A percentile compares a stretch with the other conserved stretches of the same genome.
Conservation (phyloP, 2,888 invertebrate species). For the Serrognathus titanus region DNA sequence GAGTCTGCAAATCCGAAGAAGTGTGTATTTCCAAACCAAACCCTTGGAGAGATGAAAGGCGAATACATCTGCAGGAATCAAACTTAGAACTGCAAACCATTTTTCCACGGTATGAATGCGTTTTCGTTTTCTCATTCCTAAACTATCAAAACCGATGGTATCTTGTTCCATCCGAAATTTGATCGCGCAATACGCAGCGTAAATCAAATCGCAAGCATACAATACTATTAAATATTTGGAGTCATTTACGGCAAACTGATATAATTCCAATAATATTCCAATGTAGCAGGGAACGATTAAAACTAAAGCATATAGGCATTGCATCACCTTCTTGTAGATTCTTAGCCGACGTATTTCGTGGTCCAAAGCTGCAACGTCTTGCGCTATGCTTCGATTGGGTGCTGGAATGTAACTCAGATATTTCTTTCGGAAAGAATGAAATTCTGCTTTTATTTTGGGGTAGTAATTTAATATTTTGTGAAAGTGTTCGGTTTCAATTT, state of each 20-base stretch:
- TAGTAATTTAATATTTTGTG: slow-evolving; percentile 3
- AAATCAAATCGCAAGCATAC: slow-evolving; percentile 19
- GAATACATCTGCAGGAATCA: slow-evolving; percentile 20
- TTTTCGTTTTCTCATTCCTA: slow-evolving; percentile 8
- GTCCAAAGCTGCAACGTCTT: not conserved
- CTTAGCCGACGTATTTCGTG: no score
- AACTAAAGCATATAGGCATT: not conserved
- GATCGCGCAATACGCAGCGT: slow-evolving; percentile 13
- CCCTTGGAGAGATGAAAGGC: slow-evolving; percentile 8
- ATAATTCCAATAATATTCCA: slow-evolving; percentile 17
- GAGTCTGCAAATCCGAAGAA: slow-evolving; percentile 9
- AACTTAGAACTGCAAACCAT: slow-evolving; percentile 9
- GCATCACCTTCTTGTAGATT: no score
- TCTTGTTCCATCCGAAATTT: slow-evolving; percentile 16
- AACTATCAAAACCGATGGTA: slow-evolving; percentile 11
- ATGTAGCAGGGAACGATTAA: slow-evolving; percentile 17
- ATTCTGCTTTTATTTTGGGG: slow-evolving; percentile 8
- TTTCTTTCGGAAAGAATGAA: not conserved
- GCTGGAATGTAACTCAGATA: slow-evolving; percentile 13
- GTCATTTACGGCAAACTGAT: slow-evolving; percentile 15
- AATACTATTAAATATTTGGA: slow-evolving; percentile 8
- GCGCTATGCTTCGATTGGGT: not conserved
- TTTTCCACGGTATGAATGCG: slow-evolving; percentile 1
- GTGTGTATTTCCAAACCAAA: not conserved
- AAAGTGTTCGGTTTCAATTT: slow-evolving; percentile 2